Evolutionary conservation across 2,797 vertebrate species (phyloP).

Genomic region (Anabacerthia variegaticeps): DNA sequence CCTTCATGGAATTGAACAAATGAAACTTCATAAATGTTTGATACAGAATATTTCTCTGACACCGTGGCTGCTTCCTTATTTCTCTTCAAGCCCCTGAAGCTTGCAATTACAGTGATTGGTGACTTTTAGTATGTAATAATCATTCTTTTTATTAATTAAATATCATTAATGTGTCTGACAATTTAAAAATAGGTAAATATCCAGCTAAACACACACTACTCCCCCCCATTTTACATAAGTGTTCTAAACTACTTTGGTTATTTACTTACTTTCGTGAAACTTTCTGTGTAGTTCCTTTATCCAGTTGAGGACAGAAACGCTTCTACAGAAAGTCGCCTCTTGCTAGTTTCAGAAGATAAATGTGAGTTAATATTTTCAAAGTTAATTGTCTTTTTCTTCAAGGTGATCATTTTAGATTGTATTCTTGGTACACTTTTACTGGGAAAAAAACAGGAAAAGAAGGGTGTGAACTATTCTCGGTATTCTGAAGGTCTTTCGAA

Average conservation of each 20-base stretch:
- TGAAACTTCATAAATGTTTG: not conserved
- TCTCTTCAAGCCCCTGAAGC: not conserved
- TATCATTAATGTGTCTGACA: not conserved
- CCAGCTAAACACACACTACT: not conserved
- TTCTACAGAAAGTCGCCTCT: constrained; percentile 83
- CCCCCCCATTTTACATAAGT: not conserved
- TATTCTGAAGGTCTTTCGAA: not conserved
- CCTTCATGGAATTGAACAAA: not conserved
- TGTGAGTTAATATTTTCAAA: constrained; percentile 77
- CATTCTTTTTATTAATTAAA: not conserved
- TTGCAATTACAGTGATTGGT: not conserved
- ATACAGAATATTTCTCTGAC: not conserved
- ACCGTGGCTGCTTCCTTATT: not conserved
- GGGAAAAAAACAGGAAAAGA: not conserved
- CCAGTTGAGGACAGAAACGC: constrained; percentile 73
- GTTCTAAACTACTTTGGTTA: not conserved
- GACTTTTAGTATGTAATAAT: not conserved
- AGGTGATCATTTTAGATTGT: not conserved
- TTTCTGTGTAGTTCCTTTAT: constrained; percentile 87
- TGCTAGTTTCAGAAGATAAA: constrained; percentile 92
- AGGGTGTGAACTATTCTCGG: not conserved
- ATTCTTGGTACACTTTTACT: not conserved
- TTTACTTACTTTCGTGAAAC: constrained; percentile 23
- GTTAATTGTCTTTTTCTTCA: not conserved
- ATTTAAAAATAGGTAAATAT: not conserved